Base-by-base conservation (phyloP, 1,140 invertebrate species). In the Gerris buenoi region DNA sequence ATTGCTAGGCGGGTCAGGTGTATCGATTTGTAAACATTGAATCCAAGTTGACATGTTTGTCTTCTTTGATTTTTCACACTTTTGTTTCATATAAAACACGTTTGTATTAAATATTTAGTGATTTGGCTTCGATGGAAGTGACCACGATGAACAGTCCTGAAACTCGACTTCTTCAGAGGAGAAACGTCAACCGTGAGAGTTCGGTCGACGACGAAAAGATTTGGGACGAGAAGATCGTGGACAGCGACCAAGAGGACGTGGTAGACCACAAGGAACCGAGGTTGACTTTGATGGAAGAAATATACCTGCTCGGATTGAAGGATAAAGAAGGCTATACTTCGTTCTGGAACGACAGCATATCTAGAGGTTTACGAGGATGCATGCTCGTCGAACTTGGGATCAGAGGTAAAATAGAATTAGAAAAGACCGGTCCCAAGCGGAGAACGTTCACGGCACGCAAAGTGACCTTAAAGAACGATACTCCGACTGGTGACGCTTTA, bases 161-260 rank as follows among this genome's bases (percentile, higher is more conserved):
- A 46, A 46, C 5, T 46, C 33, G 18, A 10, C 5, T 46, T 5
- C 5, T 46, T 46, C 33, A 46, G 18, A 46, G 33, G 33, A 46
- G 18, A 46, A 46, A 46, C 33, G 33, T 46, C 5, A 46, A 18
- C 18, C 5, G 18, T 5, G 33, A 46, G 18, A 46, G 18, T 46
- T 5, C 5, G 18, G 5, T 18, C 18, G 33, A 46, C 18, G 33
- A 46, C 18, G 33, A 46, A 10, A 46, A 18, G 18, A 46, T 46
- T 46, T 46, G 33, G 33, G 33, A 46, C 33, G 33, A 46, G 18
- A 46, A 18, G 5, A 46, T 5, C 5, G 18, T 46, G 5, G 5
- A 46, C 33, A 10, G 33, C 18, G 33, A 46, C 5, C 5, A 46
- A 10, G 5, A 18, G 27, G 74, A 77, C 69, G 61, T 72, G 46